Conservation (phyloP, 92 coral and sea anemone genomes). For the Epizoanthus ramosus region DNA sequence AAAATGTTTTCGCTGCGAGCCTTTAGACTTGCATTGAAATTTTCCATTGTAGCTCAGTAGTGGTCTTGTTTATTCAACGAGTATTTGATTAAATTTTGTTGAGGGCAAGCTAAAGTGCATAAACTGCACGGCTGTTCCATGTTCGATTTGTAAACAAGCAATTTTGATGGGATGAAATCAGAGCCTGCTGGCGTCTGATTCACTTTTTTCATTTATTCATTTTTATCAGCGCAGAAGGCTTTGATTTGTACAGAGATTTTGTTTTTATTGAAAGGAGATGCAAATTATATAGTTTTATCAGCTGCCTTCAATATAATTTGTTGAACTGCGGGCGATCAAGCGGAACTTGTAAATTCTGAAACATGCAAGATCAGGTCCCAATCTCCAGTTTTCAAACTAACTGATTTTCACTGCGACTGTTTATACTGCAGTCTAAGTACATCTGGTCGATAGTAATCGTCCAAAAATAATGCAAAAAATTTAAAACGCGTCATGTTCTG, state of each 20-base stretch:
- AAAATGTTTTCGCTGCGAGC: not conserved
- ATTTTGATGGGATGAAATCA: not conserved
- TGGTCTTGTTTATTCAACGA: not conserved
- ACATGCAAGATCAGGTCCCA: not conserved
- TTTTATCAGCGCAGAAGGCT: slow-evolving; percentile 23
- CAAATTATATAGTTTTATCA: slow-evolving; percentile 28
- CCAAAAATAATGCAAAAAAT: not conserved
- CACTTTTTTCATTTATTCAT: slow-evolving; percentile 22
- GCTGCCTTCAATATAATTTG: slow-evolving; percentile 35
- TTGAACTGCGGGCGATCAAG: slow-evolving; percentile 26
- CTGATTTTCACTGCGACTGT: not conserved
- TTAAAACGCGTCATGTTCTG: not conserved
- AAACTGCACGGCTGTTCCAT: not conserved
- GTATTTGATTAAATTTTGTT: slow-evolving; percentile 8
- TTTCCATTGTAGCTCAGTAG: not conserved
- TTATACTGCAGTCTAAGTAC: not conserved
- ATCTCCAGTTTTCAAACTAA: not conserved
- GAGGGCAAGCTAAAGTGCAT: not conserved
- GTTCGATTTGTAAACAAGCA: slow-evolving; percentile 17
- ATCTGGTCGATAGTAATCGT: not conserved
- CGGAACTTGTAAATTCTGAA: slow-evolving; percentile 9
- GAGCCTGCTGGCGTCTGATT: not conserved
- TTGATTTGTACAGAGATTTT: slow-evolving; percentile 40
- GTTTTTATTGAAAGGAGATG: slow-evolving; percentile 42
- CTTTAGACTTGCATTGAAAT: not conserved